Base-by-base conservation (phyloP, 64 coral and sea anemone genomes). In the Actinia equina region DNA sequence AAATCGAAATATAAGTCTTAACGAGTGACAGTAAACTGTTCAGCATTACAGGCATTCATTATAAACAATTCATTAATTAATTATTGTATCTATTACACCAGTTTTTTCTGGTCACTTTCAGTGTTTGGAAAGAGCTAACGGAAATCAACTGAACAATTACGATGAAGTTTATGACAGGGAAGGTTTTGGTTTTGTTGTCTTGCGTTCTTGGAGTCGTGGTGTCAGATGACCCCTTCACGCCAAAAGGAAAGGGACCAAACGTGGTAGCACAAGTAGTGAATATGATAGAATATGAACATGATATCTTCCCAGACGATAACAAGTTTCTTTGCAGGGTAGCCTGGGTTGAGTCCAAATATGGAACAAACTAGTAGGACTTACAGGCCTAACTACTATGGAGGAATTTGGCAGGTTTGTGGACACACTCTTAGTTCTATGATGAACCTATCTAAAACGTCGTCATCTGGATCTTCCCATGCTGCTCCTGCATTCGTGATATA, bases 331-430 rank as follows among this genome's bases (percentile, higher is more conserved):
- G 94, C 65, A 89, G 94, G 15, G 80, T 95, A n/a, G 94, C 94
- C 67, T 95, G 94, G 94, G 94, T 95, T 2, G 94, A 95, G 79
- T 95, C 94, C 7, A 95, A 92, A 79, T 95, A 95, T 44, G 94
- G 94, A 63, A 25, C 44, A 15, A 82, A 53, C 25, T n/a, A 30
- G 44, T 0, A 17, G 84, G 5, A 95, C 90, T 1, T 95, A 95
- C 78, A 95, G 94, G 87, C 44, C 23, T 37, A 20, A 13, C 37
- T 95, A 95, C 80, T 87, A 84, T 84, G 90, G 94, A 19, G 94
- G 94, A 4, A 95, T 95, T 57, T 95, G 94, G 94, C 94, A 95
- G 94, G 94, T 95, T 37, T 37, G 30, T 37, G 1, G 30, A 37
- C 30, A 37, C 46, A 49, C 46, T 49, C 3, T 49, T 49, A n/a